Evolutionary conservation across 2,797 vertebrate species (phyloP), one percentile per base, ranked within the genome.

Genomic region (Phataginus tetradactyla): DNA sequence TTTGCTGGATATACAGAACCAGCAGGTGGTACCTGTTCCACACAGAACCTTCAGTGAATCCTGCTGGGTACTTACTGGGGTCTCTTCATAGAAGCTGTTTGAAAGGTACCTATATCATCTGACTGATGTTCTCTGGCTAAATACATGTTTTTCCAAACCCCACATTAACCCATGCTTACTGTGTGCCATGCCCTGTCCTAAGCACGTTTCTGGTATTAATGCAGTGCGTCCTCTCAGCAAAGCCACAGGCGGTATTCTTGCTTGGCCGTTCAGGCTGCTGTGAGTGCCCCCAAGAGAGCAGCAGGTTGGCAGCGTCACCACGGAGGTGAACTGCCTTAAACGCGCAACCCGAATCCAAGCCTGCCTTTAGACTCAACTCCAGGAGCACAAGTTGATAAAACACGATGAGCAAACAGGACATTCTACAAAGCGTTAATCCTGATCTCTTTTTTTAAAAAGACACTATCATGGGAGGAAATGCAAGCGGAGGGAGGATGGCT

Each of bases 1-100:
- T 32, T 17, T 34, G 13, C n/a, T 69, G 51, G 72, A 15, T 39
- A 23, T 5, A 51, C 12, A 18, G 59, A 83, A 84, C 23, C 39
- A 68, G 42, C 0, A 1, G 0, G 4, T 6, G 49, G 45, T 4
- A 39, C 29, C 21, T 15, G 4, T 9, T 63, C n/a, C 15, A 37
- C 13, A 51, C 7, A 1, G 8, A 45, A 39, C 15, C 39, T 64
- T 45, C 3, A 5, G 2, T 9, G 27, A 77, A 18, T 34, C 15
- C 69, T 3, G 0, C 39, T 3, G 5, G 9, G 1, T 14, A 2
- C 9, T 8, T 18, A 1, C 27, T 9, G 11, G 23, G 45, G 29
- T 42, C 45, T 92, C 51, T 59, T 87, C 59, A 29, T 14, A 53
- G 63, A 63, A 25, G 51, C 25, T 75, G 25, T 45, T 37, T 27